Evolutionary conservation across 2,888 invertebrate species (phyloP), one percentile per base, ranked within the genome.

Genomic region (Parochlus steinenii): DNA sequence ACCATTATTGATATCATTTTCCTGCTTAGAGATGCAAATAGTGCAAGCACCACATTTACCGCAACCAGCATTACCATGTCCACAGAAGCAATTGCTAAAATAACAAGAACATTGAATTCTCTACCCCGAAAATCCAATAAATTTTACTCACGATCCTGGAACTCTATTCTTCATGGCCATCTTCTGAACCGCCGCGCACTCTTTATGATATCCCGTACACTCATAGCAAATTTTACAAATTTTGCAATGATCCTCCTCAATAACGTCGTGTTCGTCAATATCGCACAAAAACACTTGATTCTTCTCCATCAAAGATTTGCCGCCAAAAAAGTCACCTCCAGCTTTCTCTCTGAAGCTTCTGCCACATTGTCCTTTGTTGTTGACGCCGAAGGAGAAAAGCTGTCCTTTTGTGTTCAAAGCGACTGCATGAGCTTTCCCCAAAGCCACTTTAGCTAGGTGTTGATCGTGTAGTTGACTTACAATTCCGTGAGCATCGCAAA

Each of bases 331-430:
- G 58, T 58, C 50, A 64, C 70, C 69, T 53, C 73, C 73, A 54
- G 67, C 68, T 11, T 63, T 62, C 42, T 67, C 63, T 24, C 65
- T 62, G 49, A 80, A 83, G 46, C 86, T 86, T 42, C 92, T 64
- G 4, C 97, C 97, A 59, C 97, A 97, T 53, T 97, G 97, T 2
- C 92, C 92, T 55, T 93, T 90, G 55, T 97, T 95, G 58, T 97
- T 97, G 41, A 95, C 81, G 5, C 97, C 97, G 57, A 95, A 93
- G 1, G 95, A 90, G 54, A 79, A 93, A 3, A 95, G 74, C 46
- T 81, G 77, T 0, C 97, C 97, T 51, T 81, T 81, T 45, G 71
- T 76, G 10, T 82, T 87, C 8, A 97, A 63, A 0, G 75, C 83
- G 1, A 87, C 82, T n/a, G 83, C 82, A 50, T 97, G 97, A 1